These are phyloP conservation scores for Limanda limanda DNA, from an alignment of 2,113 vertebrate genomes.

Conservation along the genomic window DNA sequence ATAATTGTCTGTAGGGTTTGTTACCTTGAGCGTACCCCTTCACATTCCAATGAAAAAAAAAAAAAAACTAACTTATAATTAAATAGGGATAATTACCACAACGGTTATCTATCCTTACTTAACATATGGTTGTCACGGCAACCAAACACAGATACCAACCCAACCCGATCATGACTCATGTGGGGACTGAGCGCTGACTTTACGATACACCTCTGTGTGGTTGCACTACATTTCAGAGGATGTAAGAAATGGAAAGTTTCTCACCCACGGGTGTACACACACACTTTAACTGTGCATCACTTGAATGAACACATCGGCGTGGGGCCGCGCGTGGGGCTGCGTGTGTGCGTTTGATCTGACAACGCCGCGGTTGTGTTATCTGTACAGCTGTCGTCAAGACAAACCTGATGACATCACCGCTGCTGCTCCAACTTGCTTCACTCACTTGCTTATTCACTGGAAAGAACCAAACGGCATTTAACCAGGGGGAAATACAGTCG, in stretches of 20 bases:
- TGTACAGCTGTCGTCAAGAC: slow-evolving; percentile 29
- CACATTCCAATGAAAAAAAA: no score
- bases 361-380: slow-evolving; percentile 31
- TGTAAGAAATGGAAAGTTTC: slow-evolving; percentile 12
- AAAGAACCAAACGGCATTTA: neutral
- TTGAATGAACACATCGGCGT: slow-evolving; percentile 1
- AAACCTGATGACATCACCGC: slow-evolving; percentile 10
- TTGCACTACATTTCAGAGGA: neutral
- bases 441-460: neutral
- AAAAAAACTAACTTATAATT: no score
- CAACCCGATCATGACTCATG: neutral
- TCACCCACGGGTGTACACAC: neutral
- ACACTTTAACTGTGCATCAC: neutral
- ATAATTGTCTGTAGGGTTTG: no score
- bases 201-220: no score
- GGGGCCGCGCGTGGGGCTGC: neutral
- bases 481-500: neutral
- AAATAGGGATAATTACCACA: no score
- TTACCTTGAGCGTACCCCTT: no score
- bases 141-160: neutral
- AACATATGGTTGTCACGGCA: neutral
- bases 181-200: neutral
- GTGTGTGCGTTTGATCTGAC: neutral
- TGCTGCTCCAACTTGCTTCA: slow-evolving; percentile 26
- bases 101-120: neutral